Percentiles rank a stretch among this genome's conserved stretches.
These are phyloP conservation scores for Xylota sylvarum DNA, from an alignment of 2,888 invertebrate species.

Conservation along the genomic window DNA sequence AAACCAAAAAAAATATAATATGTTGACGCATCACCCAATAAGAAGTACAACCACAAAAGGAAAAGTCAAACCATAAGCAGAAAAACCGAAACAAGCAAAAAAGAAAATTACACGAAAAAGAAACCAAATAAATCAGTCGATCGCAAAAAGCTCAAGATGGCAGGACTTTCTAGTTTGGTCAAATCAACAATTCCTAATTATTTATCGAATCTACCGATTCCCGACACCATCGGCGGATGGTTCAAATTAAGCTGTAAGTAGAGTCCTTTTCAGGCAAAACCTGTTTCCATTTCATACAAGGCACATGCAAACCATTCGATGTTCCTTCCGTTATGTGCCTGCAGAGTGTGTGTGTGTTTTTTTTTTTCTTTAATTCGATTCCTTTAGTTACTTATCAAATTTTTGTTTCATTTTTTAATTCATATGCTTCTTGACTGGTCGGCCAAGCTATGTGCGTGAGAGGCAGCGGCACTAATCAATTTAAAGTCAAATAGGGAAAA, in stretches of 20 bases:
- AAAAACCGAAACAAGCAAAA: slow-evolving; percentile 20
- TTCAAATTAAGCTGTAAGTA: slow-evolving; percentile 92
- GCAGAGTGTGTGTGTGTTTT: not conserved
- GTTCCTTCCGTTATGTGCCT: not conserved
- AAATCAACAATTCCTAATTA: slow-evolving; percentile 94
- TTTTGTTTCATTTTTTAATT: not conserved
- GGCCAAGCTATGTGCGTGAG: not conserved
- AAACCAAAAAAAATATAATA: too few species aligned
- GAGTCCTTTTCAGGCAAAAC: slow-evolving; percentile 24
- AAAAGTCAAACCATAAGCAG: slow-evolving; percentile 44
- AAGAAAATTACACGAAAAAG: slow-evolving; percentile 16
- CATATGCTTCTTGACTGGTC: not conserved
- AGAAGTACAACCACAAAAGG: slow-evolving; percentile 42
- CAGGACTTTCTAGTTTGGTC: slow-evolving; percentile 90
- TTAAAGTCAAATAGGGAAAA: not conserved
- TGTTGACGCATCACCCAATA: not conserved
- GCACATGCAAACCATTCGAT: not conserved
- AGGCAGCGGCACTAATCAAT: slow-evolving; percentile 5
- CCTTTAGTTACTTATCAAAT: not conserved
- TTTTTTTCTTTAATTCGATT: not conserved
- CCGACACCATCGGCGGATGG: slow-evolving; percentile 93
- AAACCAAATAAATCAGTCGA: slow-evolving; percentile 21
- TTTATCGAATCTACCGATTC: slow-evolving; percentile 93
- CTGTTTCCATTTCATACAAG: slow-evolving; percentile 13
- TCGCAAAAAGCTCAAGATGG: slow-evolving; percentile 86